Conservation (phyloP, 2,888 invertebrate genomes). For the Microplitis manilae region DNA sequence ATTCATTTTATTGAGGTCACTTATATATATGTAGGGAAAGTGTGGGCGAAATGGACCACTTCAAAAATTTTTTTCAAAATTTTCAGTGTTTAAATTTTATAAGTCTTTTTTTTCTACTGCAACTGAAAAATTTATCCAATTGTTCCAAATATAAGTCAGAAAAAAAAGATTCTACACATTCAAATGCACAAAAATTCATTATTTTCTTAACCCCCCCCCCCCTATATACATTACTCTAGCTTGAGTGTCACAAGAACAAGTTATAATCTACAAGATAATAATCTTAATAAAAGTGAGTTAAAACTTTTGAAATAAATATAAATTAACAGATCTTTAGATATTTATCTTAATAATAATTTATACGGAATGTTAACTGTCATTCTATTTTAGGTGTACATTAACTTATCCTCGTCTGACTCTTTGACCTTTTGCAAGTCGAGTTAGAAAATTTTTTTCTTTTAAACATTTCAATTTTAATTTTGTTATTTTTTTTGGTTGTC, state of each 20-base stretch:
- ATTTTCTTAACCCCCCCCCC: too few species aligned
- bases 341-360: background rate
- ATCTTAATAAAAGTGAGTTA: background rate
- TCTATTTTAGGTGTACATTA: background rate
- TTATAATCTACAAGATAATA: background rate
- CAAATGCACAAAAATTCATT: background rate
- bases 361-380: background rate
- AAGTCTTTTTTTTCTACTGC: too few species aligned
- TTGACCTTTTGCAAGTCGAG: too few species aligned
- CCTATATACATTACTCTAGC: background rate
- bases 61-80: too few species aligned
- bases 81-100: too few species aligned
- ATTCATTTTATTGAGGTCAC: too few species aligned
- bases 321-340: slow-evolving; percentile 1
- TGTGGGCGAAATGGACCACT: too few species aligned
- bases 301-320: background rate
- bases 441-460: too few species aligned
- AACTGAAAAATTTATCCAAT: too few species aligned
- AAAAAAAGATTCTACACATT: background rate
- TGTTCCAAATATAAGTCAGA: too few species aligned
- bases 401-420: too few species aligned
- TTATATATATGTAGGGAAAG: too few species aligned
- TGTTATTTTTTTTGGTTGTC: slow-evolving; percentile 20
- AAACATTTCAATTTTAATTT: background rate
- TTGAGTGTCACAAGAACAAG: background rate